Evolutionary conservation across 2,113 vertebrate species (phyloP), one percentile per base, ranked within the genome.

Genomic region (Ceratotherium simum): DNA sequence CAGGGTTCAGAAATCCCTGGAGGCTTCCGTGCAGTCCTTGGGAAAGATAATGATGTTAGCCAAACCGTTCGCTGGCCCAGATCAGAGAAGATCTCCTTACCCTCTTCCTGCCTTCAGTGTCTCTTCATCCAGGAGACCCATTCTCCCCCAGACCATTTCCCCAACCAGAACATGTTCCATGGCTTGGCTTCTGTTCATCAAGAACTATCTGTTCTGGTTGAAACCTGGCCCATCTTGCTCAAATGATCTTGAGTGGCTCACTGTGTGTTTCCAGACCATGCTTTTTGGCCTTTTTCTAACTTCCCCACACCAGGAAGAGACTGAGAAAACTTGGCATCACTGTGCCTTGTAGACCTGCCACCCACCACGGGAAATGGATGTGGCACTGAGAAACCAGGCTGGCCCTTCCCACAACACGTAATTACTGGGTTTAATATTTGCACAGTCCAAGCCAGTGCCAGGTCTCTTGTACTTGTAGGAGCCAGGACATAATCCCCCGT

Each of bases 331-430:
- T 56, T 80, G 92, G 79, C 89, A 67, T 62, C 1, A 2, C 48
- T 8, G 33, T 54, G 56, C 33, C 58, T 64, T 76, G 31, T 11
- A 67, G 70, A 56, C 58, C 36, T 80, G 67, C 69, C 76, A 73
- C 96, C 91, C 83, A 93, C 93, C 80, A 84, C 20, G 2, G 96
- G 96, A 96, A 95, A 84, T 81, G 89, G 64, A 75, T 67, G 79
- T 72, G 82, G 96, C 82, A 33, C 67, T 6, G 51, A 87, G 54
- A 94, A 94, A 90, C 70, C 95, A 93, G 87, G 25, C 72, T 18
- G 7, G 87, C 78, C 23, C 78, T 97, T 78, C 64, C 94, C 84
- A 87, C 27, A 79, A 58, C 64, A 33, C 58, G 2, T 95, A 96
- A 96, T 96, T 79, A 81, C 51, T 4, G 17, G 90, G 48, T 93